Percentiles rank a stretch among this genome's conserved stretches.
Conservation (phyloP, 2,113 vertebrate species). For the Sprattus sprattus region DNA sequence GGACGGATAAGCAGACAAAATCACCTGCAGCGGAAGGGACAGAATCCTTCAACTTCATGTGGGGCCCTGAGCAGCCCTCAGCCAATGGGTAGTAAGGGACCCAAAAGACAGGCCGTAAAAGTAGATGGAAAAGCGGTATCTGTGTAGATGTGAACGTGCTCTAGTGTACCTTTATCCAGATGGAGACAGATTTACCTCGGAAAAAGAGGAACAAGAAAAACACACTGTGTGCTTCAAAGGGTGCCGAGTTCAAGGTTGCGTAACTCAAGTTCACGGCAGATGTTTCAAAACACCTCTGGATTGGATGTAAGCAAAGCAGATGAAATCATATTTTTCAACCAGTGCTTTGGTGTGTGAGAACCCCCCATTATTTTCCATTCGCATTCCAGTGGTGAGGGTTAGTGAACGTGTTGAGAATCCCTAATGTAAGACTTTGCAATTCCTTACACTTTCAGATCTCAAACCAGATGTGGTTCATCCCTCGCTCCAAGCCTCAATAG, state of each 20-base stretch:
- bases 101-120: slow-evolving; percentile 63
- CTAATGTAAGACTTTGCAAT: neutral
- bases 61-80: slow-evolving; percentile 53
- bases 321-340: slow-evolving; percentile 28
- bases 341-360: neutral
- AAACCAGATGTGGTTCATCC: slow-evolving; percentile 31
- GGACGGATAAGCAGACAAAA: slow-evolving; percentile 41
- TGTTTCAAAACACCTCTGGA: slow-evolving; percentile 21
- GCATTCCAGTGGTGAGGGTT: slow-evolving; percentile 10
- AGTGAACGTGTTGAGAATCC: slow-evolving; percentile 11
- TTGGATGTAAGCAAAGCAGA: slow-evolving; percentile 19
- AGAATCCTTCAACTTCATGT: slow-evolving; percentile 52
- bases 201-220: slow-evolving; percentile 13
- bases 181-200: neutral
- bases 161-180: slow-evolving; percentile 36
- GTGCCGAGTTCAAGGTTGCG: neutral
- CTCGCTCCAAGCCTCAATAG: neutral
- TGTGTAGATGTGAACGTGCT: slow-evolving; percentile 25
- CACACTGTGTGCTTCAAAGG: slow-evolving; percentile 16
- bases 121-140: slow-evolving; percentile 63
- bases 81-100: slow-evolving; percentile 60
- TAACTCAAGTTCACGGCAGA: neutral
- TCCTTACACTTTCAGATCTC: slow-evolving; percentile 4
- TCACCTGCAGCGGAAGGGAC: slow-evolving; percentile 58
- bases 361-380: neutral